Evolutionary conservation across 2,888 invertebrate species (phyloP).

Genomic region (Rhagonycha lutea): DNA sequence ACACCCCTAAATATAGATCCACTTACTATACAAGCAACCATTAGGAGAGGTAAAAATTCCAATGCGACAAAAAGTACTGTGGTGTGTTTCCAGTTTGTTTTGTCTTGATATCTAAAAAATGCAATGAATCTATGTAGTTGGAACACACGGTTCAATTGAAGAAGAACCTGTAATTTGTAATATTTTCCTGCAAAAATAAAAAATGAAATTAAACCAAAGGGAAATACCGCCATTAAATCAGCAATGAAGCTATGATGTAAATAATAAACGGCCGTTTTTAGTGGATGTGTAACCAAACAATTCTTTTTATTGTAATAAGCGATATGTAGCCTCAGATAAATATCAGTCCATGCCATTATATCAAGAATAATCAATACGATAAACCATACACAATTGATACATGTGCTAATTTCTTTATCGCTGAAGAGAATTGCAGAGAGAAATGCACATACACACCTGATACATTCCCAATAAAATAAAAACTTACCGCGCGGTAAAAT

Average conservation of each 20-base stretch:
- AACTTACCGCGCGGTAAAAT: constrained; percentile 31
- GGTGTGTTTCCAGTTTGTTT: not conserved
- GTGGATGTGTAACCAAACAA: constrained; percentile 33
- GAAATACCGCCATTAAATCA: constrained; percentile 28
- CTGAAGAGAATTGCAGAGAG: constrained; percentile 10
- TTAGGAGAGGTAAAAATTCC: constrained; percentile 8
- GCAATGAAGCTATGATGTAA: constrained; percentile 23
- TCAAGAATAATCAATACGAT: constrained; percentile 20
- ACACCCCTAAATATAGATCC: constrained; percentile 6
- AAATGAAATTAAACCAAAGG: not conserved
- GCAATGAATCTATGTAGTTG: constrained; percentile 29
- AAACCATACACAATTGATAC: constrained; percentile 3
- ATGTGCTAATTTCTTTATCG: not conserved
- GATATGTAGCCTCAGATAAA: constrained; percentile 33
- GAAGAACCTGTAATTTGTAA: not conserved
- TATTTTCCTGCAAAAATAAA: not conserved
- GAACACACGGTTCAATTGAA: constrained; percentile 12
- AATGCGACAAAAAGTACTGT: not conserved
- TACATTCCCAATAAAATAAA: constrained; percentile 29
- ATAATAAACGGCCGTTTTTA: constrained; percentile 31
- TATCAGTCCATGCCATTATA: constrained; percentile 24
- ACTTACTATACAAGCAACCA: constrained; percentile 5
- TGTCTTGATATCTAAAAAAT: constrained; percentile 7
- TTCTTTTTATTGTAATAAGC: constrained; percentile 32
- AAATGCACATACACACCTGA: constrained; percentile 26